Base-by-base conservation (phyloP, 1,140 invertebrate species). In the Heliconius himera region DNA sequence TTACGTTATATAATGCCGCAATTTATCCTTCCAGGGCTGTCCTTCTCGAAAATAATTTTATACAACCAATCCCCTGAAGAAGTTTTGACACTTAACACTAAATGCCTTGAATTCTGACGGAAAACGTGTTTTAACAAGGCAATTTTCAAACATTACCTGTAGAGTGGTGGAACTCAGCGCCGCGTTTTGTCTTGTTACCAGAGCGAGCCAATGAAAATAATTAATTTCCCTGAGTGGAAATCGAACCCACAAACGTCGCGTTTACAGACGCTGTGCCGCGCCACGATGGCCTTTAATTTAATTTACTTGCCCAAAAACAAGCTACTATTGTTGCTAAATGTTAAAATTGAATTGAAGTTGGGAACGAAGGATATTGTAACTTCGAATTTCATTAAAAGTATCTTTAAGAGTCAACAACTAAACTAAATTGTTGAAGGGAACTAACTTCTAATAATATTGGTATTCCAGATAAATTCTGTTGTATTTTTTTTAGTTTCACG, bases 401-500 rank as follows among this genome's bases (percentile, higher is more conserved):
- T 60, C 54, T 60, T 60, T 60, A 60, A 60, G 54, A 60, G n/a
- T 60, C 54, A 60, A 60, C 54, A 60, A 60, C 20, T 60, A 60
- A 60, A 60, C 54, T 60, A 60, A 60, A 60, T 22, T 60, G 54
- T 60, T 60, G 49, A 20, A 51, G 20, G 54, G 20, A 54, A 46
- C 41, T 46, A 54, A 56, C 54, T 60, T 60, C 54, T 60, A 60
- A 60, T 60, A 60, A 60, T 60, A 60, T 60, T 60, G 9, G 54
- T 60, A 26, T 60, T 60, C 8, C 9, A 60, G 54, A 22, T 60
- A 60, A 60, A 60, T 60, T 60, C 54, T 22, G 20, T 60, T 22
- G 54, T 60, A 22, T 9, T 60, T 60, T 36, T 60, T 60, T n/a
- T 60, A 22, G 8, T 0, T 60, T 60, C 54, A 22, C 9, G 1